These are phyloP conservation scores for Clarias batrachus DNA, from an alignment of 2,113 vertebrate species.

Conservation along the genomic window DNA sequence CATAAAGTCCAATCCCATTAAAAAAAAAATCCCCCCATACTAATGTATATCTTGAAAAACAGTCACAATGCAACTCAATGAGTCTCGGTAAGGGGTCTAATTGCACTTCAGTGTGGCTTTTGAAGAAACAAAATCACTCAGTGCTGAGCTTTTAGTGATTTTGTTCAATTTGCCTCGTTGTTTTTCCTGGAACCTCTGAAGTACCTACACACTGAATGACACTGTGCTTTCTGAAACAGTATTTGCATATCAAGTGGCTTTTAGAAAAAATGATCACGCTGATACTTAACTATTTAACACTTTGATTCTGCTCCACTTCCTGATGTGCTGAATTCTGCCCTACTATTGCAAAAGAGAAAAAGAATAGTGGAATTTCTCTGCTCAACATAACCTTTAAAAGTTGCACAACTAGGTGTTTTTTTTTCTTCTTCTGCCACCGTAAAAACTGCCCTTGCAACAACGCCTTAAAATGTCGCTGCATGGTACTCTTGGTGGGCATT, in stretches of 20 bases:
- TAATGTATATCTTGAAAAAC: background rate
- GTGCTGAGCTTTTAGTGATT: background rate
- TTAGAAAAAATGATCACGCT: background rate
- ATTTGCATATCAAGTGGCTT: slow-evolving; percentile 17
- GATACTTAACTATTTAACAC: background rate
- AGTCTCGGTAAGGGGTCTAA: too few relatives aligned
- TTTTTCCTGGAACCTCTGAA: slow-evolving; percentile 14
- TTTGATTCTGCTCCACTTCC: background rate
- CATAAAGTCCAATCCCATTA: background rate
- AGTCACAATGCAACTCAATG: background rate
- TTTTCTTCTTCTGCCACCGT: background rate
- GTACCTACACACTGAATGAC: background rate
- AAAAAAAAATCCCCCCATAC: background rate
- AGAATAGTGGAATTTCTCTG: background rate
- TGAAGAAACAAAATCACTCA: background rate
- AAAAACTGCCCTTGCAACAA: background rate
- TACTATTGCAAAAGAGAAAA: background rate
- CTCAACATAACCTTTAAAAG: background rate
- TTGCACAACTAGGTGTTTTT: background rate
- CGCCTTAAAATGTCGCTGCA: background rate
- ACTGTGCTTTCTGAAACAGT: background rate
- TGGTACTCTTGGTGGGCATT: background rate
- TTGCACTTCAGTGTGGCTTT: background rate
- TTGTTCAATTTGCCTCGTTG: background rate
- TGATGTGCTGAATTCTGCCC: background rate